phyloP scores from a whole-genome alignment of 2,113 vertebrate genomes.

The Apteryx owenii region DNA sequence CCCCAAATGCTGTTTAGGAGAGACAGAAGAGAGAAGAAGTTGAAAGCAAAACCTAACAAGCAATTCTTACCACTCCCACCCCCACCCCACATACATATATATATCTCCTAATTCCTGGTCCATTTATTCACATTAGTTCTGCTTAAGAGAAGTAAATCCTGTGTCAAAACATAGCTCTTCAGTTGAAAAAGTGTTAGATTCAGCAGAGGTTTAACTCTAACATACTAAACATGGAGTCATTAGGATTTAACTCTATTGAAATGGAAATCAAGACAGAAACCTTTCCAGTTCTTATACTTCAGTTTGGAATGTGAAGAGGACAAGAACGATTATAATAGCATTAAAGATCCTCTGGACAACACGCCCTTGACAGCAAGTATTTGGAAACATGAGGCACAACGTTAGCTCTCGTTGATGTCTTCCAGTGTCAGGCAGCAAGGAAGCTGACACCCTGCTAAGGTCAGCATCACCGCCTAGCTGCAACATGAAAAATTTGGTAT shows the following conservation, averaged over 20 bases:
- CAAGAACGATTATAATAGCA: not conserved
- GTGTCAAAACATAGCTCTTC: slow-evolving; percentile 28
- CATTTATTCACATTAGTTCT: not conserved
- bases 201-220: slow-evolving; percentile 45
- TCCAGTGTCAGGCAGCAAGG: not conserved
- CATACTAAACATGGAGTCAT: slow-evolving; percentile 4
- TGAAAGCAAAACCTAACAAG: slow-evolving; percentile 35
- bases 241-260: not conserved
- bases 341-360: slow-evolving; percentile 32
- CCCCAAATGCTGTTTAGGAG: not conserved
- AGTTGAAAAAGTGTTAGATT: slow-evolving; percentile 26
- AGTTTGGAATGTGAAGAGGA: slow-evolving; percentile 21
- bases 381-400: not conserved
- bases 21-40: not conserved
- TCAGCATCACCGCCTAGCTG: not conserved
- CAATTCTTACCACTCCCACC: not conserved
- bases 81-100: not conserved
- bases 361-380: not conserved
- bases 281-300: slow-evolving; percentile 31
- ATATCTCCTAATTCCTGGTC: not conserved
- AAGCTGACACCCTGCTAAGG: not conserved
- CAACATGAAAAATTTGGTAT: not conserved
- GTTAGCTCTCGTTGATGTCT: not conserved
- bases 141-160: slow-evolving; percentile 21
- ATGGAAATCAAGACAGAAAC: slow-evolving; percentile 53